phyloP scores from a whole-genome alignment of 2,113 vertebrate species.

The Bagarius yarrelli region DNA sequence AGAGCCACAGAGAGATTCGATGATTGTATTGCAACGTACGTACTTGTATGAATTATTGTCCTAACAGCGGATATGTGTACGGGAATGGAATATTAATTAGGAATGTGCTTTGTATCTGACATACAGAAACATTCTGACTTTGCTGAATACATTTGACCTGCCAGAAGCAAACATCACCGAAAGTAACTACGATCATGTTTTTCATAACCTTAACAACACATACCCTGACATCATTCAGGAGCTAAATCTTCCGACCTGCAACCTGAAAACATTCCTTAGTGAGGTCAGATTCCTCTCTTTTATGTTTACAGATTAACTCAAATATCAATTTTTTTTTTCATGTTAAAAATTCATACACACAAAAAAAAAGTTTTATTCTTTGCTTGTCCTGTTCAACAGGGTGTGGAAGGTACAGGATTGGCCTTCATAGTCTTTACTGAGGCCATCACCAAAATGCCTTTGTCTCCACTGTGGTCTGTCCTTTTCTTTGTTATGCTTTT shows the following conservation, averaged over 20 bases:
- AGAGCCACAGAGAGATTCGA: constrained; percentile 84
- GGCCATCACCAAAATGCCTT: constrained; percentile 89
- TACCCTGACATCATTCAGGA: constrained; percentile 47
- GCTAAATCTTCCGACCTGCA: constrained; percentile 58
- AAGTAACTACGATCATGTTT: constrained; percentile 56
- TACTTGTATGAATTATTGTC: neutral
- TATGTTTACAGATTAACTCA: neutral
- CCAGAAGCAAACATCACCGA: constrained; percentile 56
- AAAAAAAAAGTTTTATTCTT: neutral
- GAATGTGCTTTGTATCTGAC: neutral
- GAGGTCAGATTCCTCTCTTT: constrained; percentile 56
- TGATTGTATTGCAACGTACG: constrained; percentile 76
- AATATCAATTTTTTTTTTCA: neutral
- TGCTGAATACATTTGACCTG: constrained; percentile 64
- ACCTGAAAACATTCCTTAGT: constrained; percentile 64
- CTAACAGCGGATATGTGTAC: neutral
- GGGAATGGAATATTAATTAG: neutral
- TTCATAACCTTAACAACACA: constrained; percentile 54
- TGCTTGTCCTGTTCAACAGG: constrained; percentile 65
- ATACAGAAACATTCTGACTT: constrained; percentile 64
- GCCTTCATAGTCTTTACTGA: constrained; percentile 94
- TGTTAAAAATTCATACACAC: neutral
- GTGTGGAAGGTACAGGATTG: constrained; percentile 88
- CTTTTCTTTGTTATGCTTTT: constrained; percentile 94
- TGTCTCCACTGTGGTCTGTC: constrained; percentile 84